These are phyloP conservation scores for Lasioglossum vierecki DNA, from an alignment of 2,888 invertebrate species.

Conservation along the genomic window DNA sequence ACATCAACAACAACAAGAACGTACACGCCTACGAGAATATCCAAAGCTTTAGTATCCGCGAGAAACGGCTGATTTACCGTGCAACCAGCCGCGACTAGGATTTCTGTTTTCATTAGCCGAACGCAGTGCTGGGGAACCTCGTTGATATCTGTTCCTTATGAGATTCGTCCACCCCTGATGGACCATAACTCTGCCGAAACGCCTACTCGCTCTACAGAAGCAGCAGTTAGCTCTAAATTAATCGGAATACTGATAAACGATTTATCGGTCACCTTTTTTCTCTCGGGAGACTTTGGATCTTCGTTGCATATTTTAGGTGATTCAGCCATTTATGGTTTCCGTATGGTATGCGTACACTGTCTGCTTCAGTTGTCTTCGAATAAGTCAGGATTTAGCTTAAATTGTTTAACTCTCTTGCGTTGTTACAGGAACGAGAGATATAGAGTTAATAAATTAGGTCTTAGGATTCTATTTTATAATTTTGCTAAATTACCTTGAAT, in stretches of 20 bases:
- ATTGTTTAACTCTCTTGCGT: neutral
- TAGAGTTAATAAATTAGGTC: neutral
- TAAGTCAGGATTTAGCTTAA: neutral
- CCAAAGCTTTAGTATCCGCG: slow-evolving; percentile 59
- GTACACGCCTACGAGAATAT: slow-evolving; percentile 62
- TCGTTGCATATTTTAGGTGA: neutral
- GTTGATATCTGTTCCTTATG: neutral
- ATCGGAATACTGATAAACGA: neutral
- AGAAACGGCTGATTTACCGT: slow-evolving; percentile 21
- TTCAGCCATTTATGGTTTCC: neutral
- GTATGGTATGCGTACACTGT: neutral
- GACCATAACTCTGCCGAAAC: neutral
- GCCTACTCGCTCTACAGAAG: neutral
- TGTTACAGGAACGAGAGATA: neutral
- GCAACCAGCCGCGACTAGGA: slow-evolving; percentile 52
- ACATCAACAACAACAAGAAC: slow-evolving; percentile 70
- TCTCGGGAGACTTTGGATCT: neutral
- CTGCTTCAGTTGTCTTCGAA: neutral
- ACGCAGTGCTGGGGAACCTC: slow-evolving; percentile 47
- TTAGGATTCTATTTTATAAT: neutral
- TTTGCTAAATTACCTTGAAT: neutral
- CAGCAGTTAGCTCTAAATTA: neutral
- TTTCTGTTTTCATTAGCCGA: neutral
- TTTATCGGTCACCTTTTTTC: neutral
- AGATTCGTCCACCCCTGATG: neutral